Conservation (phyloP, 2,888 invertebrate species). For the Emmelina monodactyla region DNA sequence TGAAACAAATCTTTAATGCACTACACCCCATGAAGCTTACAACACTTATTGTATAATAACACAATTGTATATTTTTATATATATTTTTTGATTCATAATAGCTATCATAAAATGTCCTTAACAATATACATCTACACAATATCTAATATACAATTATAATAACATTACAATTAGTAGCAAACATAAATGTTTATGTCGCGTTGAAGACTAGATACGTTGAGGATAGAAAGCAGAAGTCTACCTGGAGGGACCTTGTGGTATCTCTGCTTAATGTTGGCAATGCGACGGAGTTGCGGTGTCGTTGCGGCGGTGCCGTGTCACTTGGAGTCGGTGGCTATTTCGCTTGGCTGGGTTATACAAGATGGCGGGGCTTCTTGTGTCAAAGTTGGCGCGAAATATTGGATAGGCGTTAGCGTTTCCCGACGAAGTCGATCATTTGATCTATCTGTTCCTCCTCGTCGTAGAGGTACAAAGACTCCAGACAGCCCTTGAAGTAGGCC, state of each 20-base stretch:
- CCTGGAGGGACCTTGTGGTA: constrained; percentile 40
- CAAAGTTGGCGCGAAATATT: constrained; percentile 31
- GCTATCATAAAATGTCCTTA: constrained; percentile 47
- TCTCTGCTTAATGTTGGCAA: constrained; percentile 40
- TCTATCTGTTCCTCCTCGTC: constrained; percentile 80
- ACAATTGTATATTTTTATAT: constrained; percentile 27
- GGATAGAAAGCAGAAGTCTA: constrained; percentile 60
- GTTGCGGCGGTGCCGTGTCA: not conserved
- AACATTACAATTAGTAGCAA: constrained; percentile 58
- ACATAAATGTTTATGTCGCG: constrained; percentile 54
- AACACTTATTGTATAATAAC: constrained; percentile 41
- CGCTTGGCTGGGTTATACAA: constrained; percentile 27
- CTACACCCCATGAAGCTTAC: constrained; percentile 47
- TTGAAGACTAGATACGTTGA: constrained; percentile 65
- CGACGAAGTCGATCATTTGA: constrained; percentile 82
- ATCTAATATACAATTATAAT: constrained; percentile 39
- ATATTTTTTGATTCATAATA: constrained; percentile 37
- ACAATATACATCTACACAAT: constrained; percentile 26
- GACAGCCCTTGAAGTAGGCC: constrained; percentile 82
- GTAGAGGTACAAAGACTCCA: constrained; percentile 78
- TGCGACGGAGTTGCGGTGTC: constrained; percentile 18
- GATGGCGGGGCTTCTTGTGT: constrained; percentile 11
- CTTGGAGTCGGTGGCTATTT: constrained; percentile 20
- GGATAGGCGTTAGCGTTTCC: constrained; percentile 58
- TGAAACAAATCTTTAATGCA: constrained; percentile 42